phyloP scores from a whole-genome alignment of 2,113 vertebrate genomes.

The Sakesphorus luctuosus region DNA sequence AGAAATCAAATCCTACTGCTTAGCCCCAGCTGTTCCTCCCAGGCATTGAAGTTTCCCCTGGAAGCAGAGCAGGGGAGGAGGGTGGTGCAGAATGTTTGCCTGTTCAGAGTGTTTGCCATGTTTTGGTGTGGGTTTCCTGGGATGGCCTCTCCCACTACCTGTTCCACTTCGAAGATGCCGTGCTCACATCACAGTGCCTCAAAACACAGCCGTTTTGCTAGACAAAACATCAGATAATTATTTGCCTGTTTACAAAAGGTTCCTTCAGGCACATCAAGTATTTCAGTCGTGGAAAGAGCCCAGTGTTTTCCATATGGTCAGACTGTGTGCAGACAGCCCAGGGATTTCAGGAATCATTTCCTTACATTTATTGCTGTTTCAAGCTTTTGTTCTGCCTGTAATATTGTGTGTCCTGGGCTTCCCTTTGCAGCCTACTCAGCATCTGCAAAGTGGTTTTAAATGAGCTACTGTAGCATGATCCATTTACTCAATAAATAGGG shows the following conservation, averaged over 20 bases:
- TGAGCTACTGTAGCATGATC: neutral
- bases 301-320: neutral
- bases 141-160: neutral
- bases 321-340: neutral
- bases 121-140: neutral
- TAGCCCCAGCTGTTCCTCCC: neutral
- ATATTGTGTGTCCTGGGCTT: neutral
- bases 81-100: rapidly evolving
- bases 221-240: neutral
- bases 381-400: neutral
- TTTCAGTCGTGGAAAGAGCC: neutral
- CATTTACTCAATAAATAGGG: neutral
- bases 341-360: conserved; percentile 31
- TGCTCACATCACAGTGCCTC: neutral
- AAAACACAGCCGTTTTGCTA: neutral
- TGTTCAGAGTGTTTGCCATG: rapidly evolving
- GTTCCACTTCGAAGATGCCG: neutral
- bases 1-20: neutral
- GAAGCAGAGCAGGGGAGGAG: neutral
- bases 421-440: neutral
- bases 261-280: neutral
- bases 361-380: conserved; percentile 3
- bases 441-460: conserved; percentile 13
- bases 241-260: neutral
- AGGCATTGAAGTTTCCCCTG: neutral